Evolutionary conservation across 2,797 vertebrate species (phyloP).

Genomic region (Corythornis leucogaster): DNA sequence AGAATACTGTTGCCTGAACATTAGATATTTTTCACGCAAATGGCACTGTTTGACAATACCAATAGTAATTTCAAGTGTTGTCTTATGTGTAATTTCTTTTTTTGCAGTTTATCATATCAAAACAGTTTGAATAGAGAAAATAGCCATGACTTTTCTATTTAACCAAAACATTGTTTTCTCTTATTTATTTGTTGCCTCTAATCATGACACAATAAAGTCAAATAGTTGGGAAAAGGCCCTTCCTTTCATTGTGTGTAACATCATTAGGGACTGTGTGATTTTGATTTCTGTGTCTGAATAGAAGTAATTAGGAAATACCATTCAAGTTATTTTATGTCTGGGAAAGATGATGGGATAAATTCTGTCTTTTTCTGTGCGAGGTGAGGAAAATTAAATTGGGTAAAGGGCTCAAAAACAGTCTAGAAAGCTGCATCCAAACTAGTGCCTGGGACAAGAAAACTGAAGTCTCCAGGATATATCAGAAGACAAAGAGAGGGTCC

Average conservation of each 20-base stretch:
- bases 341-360: conserved; percentile 19
- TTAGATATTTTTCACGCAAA: conserved; percentile 10
- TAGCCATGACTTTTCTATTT: conserved; percentile 41
- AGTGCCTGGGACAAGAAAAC: neutral
- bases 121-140: conserved; percentile 50
- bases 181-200: conserved; percentile 48
- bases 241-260: conserved; percentile 36
- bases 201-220: conserved; percentile 43
- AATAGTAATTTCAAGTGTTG: conserved; percentile 33
- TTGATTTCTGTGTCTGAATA: conserved; percentile 40
- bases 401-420: neutral
- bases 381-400: neutral
- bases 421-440: neutral
- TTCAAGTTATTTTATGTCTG: neutral
- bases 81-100: conserved; percentile 45
- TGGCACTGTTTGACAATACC: conserved; percentile 18
- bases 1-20: neutral
- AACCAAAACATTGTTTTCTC: conserved; percentile 39
- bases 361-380: neutral
- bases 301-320: conserved; percentile 46
- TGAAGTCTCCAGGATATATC: neutral
- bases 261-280: conserved; percentile 46
- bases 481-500: neutral
- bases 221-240: conserved; percentile 29
- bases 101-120: conserved; percentile 38